Evolutionary conservation across 2,797 vertebrate species (phyloP), one percentile per base, ranked within the genome.

Genomic region (Chiroxiphia lanceolata): DNA sequence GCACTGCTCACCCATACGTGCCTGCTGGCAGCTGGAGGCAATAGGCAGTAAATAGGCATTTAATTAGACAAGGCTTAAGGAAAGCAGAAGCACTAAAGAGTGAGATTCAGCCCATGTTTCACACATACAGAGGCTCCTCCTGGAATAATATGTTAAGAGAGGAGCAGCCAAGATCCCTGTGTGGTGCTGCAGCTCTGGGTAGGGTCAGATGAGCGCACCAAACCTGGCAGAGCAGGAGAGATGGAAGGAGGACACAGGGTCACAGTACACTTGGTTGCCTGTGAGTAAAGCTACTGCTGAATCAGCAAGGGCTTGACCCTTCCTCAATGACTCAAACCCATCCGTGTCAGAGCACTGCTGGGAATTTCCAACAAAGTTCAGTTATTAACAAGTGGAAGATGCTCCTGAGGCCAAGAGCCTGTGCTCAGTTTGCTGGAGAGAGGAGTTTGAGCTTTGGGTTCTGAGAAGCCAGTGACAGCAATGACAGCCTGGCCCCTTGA

Each of bases 401-500:
- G 25, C 10, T 68, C n/a, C 70, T 25, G 61, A 54, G 44, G 72
- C 60, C 56, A 34, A 29, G 10, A 71, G 60, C 81, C 33, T 51
- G 53, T 15, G 10, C 53, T 29, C 1, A 0, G n/a, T 14, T 34
- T 15, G 3, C 61, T 60, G 81, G 25, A 54, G 51, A 61, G 45
- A 34, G 0, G 1, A 54, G 42, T 8, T 72, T 44, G 63, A 59
- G 54, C 40, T 33, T 20, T 53, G 63, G 54, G 13, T 40, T 87
- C 16, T 0, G 0, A 86, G 38, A 48, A 53, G 61, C 20, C 40
- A 19, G 2, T 9, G 81, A 7, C 31, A 50, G 48, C 26, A 4
- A 0, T 3, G 50, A n/a, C 53, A 56, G 69, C 56, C 25, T 0
- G 0, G 20, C 63, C 68, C 65, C 4, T 2, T 0, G 0, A 56